Conservation (phyloP, 2,888 invertebrate genomes). For the Automeris io region DNA sequence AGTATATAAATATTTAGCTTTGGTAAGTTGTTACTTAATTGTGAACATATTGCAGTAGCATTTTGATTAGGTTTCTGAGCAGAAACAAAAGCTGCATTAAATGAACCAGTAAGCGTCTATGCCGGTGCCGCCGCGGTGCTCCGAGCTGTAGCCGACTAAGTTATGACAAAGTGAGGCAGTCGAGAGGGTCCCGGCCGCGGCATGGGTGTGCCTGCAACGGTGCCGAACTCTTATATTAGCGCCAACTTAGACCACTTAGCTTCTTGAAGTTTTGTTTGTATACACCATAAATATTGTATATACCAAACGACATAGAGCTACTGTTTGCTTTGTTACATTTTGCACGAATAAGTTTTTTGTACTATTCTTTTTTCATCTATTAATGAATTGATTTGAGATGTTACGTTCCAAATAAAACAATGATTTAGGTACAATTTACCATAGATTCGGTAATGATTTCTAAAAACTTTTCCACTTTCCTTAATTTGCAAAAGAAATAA, state of each 20-base stretch:
- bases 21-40: constrained; percentile 1
- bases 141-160: constrained; percentile 42
- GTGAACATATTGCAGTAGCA: constrained; percentile 18
- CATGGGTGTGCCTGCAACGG: constrained; percentile 33
- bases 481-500: too few relatives aligned
- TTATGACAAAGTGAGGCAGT: constrained; percentile 64
- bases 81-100: constrained; percentile 49
- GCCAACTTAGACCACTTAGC: constrained; percentile 70
- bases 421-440: too few relatives aligned
- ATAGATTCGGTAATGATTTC: too few relatives aligned
- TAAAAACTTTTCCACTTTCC: too few relatives aligned
- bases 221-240: constrained; percentile 71
- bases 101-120: constrained; percentile 41
- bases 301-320: too few relatives aligned
- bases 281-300: constrained; percentile 69
- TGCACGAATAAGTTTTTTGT: too few relatives aligned
- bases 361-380: too few relatives aligned
- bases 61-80: constrained; percentile 40
- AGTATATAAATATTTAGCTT: constrained; percentile 4
- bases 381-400: too few relatives aligned
- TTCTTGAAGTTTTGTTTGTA: constrained; percentile 72
- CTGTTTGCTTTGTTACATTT: too few relatives aligned
- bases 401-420: too few relatives aligned
- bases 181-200: constrained; percentile 35
- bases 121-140: constrained; percentile 19